Conservation (phyloP, 1,140 invertebrate genomes). For the Drosophila nebulosa region DNA sequence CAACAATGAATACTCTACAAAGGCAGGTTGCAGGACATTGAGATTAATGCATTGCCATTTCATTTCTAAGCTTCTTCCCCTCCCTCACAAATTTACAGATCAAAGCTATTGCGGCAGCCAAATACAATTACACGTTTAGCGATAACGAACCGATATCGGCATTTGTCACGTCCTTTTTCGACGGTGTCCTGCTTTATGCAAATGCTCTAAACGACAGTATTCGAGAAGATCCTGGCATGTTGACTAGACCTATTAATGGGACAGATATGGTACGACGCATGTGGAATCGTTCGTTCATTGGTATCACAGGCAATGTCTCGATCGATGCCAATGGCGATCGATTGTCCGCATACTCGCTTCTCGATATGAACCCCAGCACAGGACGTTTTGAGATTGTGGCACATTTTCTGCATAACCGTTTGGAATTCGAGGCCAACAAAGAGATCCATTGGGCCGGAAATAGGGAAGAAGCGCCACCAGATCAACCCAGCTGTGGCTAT, state of each 20-base stretch:
- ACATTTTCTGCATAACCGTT: constrained; percentile 75
- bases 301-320: constrained; percentile 94
- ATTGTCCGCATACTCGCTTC: constrained; percentile 93
- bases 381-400: constrained; percentile 88
- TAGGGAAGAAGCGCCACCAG: constrained; percentile 87
- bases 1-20: background rate
- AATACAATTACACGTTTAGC: constrained; percentile 91
- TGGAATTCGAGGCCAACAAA: constrained; percentile 86
- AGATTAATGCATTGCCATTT: constrained; percentile 39
- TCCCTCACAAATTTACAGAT: constrained; percentile 82
- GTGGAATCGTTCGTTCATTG: constrained; percentile 92
- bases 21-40: background rate
- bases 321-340: constrained; percentile 95
- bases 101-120: constrained; percentile 88
- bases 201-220: constrained; percentile 94
- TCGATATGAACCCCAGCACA: constrained; percentile 93
- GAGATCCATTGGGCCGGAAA: constrained; percentile 94
- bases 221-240: constrained; percentile 84
- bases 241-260: constrained; percentile 83
- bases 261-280: constrained; percentile 89
- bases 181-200: constrained; percentile 95
- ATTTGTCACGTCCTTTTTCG: constrained; percentile 97
- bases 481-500: constrained; percentile 95
- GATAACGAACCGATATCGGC: constrained; percentile 88
- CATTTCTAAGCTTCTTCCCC: background rate